Percentiles rank a stretch among this genome's conserved stretches.
phyloP scores from a whole-genome alignment of 2,113 vertebrate species.

The Oplegnathus fasciatus region DNA sequence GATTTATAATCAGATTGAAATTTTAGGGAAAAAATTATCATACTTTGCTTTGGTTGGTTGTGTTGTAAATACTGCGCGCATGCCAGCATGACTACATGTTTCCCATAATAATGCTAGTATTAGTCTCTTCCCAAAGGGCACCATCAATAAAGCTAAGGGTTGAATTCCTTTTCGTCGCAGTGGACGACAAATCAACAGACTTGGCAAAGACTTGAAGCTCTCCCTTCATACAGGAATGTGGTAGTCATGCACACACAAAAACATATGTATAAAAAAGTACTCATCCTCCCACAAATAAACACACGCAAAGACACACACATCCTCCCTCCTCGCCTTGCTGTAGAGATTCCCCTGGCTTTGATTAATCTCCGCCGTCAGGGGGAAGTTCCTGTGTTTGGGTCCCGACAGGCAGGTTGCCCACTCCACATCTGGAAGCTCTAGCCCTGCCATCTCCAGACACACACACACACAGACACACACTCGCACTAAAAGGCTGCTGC shows the following conservation, averaged over 20 bases:
- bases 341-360: conserved; percentile 81
- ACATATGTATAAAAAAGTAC: conserved; percentile 45
- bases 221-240: conserved; percentile 51
- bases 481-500: conserved; percentile 42
- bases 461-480: conserved; percentile 43
- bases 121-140: conserved; percentile 65
- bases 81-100: conserved; percentile 68
- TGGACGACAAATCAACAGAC: conserved; percentile 68
- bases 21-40: conserved; percentile 51
- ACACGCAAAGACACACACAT: conserved; percentile 38
- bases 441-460: conserved; percentile 63
- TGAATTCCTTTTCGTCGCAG: conserved; percentile 57
- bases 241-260: conserved; percentile 48
- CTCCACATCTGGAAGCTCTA: conserved; percentile 86
- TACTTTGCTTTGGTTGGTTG: conserved; percentile 51
- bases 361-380: conserved; percentile 83
- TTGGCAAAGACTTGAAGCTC: conserved; percentile 55
- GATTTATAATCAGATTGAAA: conserved; percentile 76
- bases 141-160: conserved; percentile 64
- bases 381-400: conserved; percentile 84
- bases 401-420: conserved; percentile 83
- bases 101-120: conserved; percentile 64
- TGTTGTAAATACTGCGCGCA: conserved; percentile 69
- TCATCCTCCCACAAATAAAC: conserved; percentile 60
- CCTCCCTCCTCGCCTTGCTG: conserved; percentile 59